A percentile compares a stretch with the other conserved stretches of the same genome.
These are phyloP conservation scores for Petrolisthes cinctipes DNA, from an alignment of 2,888 invertebrate species.

Conservation along the genomic window DNA sequence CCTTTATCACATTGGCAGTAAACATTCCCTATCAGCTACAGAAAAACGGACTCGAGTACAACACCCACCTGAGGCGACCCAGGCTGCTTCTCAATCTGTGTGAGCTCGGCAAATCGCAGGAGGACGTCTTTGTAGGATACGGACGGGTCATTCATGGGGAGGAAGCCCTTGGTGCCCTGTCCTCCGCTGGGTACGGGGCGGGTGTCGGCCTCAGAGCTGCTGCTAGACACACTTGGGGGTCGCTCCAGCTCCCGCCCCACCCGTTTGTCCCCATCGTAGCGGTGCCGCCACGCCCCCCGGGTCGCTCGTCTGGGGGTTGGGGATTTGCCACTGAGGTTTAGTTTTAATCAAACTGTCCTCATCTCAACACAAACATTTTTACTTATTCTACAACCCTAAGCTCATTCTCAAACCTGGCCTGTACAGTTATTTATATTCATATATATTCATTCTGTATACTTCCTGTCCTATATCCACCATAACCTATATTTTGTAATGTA, in stretches of 20 bases:
- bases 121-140: constrained; percentile 64
- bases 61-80: constrained; percentile 60
- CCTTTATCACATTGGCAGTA: too few relatives aligned
- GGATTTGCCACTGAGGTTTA: constrained; percentile 47
- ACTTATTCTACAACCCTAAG: neutral
- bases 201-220: constrained; percentile 48
- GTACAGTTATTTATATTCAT: neutral
- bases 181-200: constrained; percentile 30
- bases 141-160: constrained; percentile 59
- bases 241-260: constrained; percentile 43
- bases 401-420: neutral
- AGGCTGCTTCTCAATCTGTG: constrained; percentile 63
- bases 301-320: constrained; percentile 54
- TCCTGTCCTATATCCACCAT: too few relatives aligned
- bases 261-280: constrained; percentile 59
- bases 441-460: too few relatives aligned
- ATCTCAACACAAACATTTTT: neutral
- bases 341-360: constrained; percentile 16
- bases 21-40: too few relatives aligned
- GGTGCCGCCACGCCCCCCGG: constrained; percentile 56
- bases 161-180: constrained; percentile 15
- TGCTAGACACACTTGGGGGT: constrained; percentile 51
- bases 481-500: too few relatives aligned
- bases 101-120: constrained; percentile 62
- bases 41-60: neutral